Conservation (phyloP, 1,140 invertebrate genomes). For the Sycophaga agraensis region DNA sequence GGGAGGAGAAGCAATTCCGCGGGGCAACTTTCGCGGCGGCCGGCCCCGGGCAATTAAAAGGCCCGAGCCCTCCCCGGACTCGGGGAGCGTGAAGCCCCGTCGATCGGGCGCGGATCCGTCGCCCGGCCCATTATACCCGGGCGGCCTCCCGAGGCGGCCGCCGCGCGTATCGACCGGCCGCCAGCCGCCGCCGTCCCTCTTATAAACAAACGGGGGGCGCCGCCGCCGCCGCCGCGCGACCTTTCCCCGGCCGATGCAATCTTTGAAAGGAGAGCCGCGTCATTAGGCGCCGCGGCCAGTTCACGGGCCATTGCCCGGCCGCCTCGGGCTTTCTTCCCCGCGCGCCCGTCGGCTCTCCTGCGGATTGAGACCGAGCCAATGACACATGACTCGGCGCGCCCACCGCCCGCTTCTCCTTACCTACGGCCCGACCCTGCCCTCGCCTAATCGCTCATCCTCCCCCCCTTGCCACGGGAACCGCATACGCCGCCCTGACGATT, state of each 20-base stretch:
- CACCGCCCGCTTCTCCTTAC: conserved; percentile 39
- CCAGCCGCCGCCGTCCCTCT: too few species aligned
- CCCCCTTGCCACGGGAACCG: too few species aligned
- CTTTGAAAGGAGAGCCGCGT: conserved; percentile 59
- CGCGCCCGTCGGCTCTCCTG: neutral
- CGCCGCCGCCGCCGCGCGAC: conserved; percentile 35
- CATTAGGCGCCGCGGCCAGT: conserved; percentile 56
- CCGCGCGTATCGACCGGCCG: too few species aligned
- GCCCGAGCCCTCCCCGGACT: too few species aligned
- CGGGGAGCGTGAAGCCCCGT: too few species aligned
- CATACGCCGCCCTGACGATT: too few species aligned
- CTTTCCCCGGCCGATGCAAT: conserved; percentile 56
- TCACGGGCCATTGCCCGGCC: conserved; percentile 55
- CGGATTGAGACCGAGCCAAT: conserved; percentile 41
- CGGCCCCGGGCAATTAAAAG: conserved; percentile 38
- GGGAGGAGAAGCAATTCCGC: conserved; percentile 2
- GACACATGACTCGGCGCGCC: conserved; percentile 52
- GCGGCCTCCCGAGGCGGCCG: too few species aligned
- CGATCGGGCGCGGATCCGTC: too few species aligned
- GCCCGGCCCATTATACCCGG: too few species aligned
- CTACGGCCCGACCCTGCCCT: too few species aligned
- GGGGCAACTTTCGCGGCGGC: conserved; percentile 30
- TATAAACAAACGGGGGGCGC: too few species aligned
- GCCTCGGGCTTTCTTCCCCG: conserved; percentile 22
- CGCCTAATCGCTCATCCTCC: too few species aligned